These are phyloP conservation scores for Elephantulus edwardii DNA, from an alignment of 2,113 vertebrate species.

Conservation along the genomic window DNA sequence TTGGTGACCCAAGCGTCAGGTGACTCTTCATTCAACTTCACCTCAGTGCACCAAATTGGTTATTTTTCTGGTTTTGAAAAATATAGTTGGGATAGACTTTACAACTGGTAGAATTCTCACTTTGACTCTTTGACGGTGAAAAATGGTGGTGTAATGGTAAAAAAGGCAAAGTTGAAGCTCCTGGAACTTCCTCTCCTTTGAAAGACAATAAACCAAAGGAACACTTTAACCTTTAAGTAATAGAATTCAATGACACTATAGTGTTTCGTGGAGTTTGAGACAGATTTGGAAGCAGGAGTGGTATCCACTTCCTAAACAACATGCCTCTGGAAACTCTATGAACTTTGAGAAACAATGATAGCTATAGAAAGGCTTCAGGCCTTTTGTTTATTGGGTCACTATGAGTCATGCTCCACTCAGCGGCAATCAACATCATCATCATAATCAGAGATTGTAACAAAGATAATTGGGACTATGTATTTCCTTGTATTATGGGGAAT, in stretches of 20 bases:
- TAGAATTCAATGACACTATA: background rate
- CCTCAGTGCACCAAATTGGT: background rate
- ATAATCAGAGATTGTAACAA: background rate
- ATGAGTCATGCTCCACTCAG: no score
- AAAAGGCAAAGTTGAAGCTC: background rate
- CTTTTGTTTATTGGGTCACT: no score
- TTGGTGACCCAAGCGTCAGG: background rate
- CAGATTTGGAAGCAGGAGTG: no score
- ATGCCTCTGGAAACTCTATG: no score
- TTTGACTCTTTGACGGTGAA: background rate
- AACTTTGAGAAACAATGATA: no score
- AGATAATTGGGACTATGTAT: background rate
- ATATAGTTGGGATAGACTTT: background rate
- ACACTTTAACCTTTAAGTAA: background rate
- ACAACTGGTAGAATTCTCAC: background rate
- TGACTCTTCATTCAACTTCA: background rate
- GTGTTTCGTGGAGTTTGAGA: no score
- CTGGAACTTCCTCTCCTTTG: background rate
- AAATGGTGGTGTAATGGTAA: background rate
- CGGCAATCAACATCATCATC: background rate
- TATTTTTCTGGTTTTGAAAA: slow-evolving; percentile 1
- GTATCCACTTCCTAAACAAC: no score
- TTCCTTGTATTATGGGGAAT: background rate
- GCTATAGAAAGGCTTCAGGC: no score
- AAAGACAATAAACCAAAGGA: background rate